Evolutionary conservation across 2,113 vertebrate genomes (phyloP).

Genomic region (Origma solitaria): DNA sequence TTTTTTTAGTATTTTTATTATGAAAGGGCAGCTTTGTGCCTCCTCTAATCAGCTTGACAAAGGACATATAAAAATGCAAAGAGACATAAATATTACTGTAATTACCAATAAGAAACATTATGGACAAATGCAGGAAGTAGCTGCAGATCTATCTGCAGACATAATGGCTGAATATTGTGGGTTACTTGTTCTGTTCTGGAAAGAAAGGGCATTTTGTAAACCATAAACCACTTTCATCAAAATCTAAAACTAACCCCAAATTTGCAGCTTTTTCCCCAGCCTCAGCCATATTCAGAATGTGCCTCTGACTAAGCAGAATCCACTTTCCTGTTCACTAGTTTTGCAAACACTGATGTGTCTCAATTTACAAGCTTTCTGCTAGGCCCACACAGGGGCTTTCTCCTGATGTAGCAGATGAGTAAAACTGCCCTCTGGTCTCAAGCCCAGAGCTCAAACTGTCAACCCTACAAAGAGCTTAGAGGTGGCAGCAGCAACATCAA

Average conservation of each 20-base stretch:
- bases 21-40: conserved; percentile 51
- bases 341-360: background rate
- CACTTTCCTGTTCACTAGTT: background rate
- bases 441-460: background rate
- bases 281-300: background rate
- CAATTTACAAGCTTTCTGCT: background rate
- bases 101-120: conserved; percentile 29
- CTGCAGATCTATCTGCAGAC: background rate
- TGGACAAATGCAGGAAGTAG: background rate
- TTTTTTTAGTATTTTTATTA: conserved; percentile 1
- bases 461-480: background rate
- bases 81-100: conserved; percentile 31
- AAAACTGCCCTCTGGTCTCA: background rate
- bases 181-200: background rate
- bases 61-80: conserved; percentile 34
- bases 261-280: background rate
- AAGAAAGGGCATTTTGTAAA: background rate
- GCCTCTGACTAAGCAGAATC: background rate
- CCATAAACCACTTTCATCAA: background rate
- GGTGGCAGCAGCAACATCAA: background rate
- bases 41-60: conserved; percentile 55
- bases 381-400: background rate
- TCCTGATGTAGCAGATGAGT: background rate
- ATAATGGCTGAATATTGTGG: background rate
- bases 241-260: background rate